These are phyloP conservation scores for Caligus rogercresseyi DNA, from an alignment of 1,140 invertebrate species.

Conservation along the genomic window DNA sequence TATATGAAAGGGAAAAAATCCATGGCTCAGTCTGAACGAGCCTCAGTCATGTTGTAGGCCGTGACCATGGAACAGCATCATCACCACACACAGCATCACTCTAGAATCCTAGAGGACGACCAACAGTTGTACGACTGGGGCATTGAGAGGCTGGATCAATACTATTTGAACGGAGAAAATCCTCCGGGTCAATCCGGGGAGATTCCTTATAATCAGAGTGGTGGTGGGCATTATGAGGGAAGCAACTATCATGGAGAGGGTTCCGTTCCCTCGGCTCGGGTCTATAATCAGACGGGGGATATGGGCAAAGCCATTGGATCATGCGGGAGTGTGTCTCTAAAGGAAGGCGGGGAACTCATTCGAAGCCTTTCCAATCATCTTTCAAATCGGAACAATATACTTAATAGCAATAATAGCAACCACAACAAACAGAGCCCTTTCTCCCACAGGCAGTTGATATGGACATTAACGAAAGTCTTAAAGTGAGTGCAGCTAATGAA, in stretches of 20 bases:
- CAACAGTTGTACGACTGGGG: constrained; percentile 20
- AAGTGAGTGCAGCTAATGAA: constrained; percentile 5
- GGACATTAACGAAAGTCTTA: constrained; percentile 7
- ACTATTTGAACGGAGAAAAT: background rate
- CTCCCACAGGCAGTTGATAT: background rate
- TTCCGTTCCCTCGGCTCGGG: background rate
- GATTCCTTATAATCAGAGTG: background rate
- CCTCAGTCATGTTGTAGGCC: no score
- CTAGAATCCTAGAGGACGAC: constrained; percentile 16
- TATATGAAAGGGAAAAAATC: no score
- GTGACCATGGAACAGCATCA: no score
- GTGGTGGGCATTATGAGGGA: background rate
- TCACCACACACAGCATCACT: no score
- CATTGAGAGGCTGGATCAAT: constrained; percentile 17
- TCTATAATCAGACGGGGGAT: background rate
- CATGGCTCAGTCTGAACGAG: no score
- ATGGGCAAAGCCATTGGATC: background rate
- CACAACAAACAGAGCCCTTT: background rate
- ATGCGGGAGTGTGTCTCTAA: background rate
- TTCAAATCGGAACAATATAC: background rate
- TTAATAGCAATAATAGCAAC: background rate
- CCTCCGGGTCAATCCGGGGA: background rate
- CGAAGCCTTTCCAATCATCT: background rate
- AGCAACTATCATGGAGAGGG: background rate
- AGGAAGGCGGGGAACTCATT: background rate